Evolutionary conservation across 2,888 invertebrate genomes (phyloP), one percentile per base, ranked within the genome.

Genomic region (Hirtodrosophila confusa): DNA sequence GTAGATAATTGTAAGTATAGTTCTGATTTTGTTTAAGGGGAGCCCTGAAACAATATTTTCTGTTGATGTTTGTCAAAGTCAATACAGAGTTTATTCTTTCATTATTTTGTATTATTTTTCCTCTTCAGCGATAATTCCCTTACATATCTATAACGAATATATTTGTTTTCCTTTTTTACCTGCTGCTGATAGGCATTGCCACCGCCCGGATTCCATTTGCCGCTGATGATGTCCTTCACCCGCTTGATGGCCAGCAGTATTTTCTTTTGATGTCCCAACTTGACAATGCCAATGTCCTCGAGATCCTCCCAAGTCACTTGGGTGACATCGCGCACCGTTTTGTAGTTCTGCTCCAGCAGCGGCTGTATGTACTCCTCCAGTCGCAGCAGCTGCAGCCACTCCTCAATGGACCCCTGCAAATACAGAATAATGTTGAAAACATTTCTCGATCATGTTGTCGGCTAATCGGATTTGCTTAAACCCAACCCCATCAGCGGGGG

Each of bases 251-350:
- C 99, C 89, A 99, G 93, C 90, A 98, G 94, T 80, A 99, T 96
- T 93, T 99, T 98, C 94, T 99, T 99, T 93, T 99, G 99, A 91
- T 99, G 99, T 35, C 99, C 99, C 89, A 97, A 92, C 89, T 97
- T 95, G 24, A 97, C 96, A 88, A 97, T 97, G 60, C 97, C 97
- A 91, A 99, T 98, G 90, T 99, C 99, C 93, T 99, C 99, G 90
- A 99, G 94, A 93, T 99, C 99, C 92, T 99, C 99, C 98, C 99
- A 99, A 64, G 97, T 97, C 55, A 99, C 94, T 90, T 98, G 97
- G 33, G 97, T 97, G 56, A 99, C 97, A 92, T 97, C 96, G 86
- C 98, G 97, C 40, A 99, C 97, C 6, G 97, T 96, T 88, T 96
- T 95, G 92, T 98, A 99, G 54, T 98, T 98, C 92, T 99, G 99